Evolutionary conservation across 2,113 vertebrate genomes (phyloP), one percentile per base, ranked within the genome.

Genomic region (Sebastes fasciatus): DNA sequence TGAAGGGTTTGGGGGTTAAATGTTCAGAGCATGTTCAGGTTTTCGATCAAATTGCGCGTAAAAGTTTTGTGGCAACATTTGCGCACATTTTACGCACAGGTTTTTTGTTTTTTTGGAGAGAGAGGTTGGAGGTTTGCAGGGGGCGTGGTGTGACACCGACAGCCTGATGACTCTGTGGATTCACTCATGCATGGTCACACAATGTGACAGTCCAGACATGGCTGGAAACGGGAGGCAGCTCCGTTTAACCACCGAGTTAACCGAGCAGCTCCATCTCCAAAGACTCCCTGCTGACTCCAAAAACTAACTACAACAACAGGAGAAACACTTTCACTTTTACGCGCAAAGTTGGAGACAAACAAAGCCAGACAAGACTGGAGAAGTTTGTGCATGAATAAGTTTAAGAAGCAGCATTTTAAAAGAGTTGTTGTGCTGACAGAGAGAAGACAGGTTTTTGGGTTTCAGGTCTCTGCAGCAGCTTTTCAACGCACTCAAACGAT

Each of bases 171-270:
- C 93, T 94, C 89, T 91, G 88, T 92, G 92, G 91, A 90, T 88
- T 91, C 95, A 94, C 86, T 95, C 94, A 93, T 92, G 93, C 95
- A 91, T 92, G 92, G 88, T 92, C 94, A 91, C 93, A 92, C 92
- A 92, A 93, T 91, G 90, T 95, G 95, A 95, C 94, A 94, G 95
- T 90, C 90, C 93, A 92, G 91, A 88, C 89, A 96, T 96, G 96
- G 95, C 94, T 92, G 94, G 92, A 89, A 93, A 87, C 84, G 88
- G 90, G 93, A 93, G 84, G 83, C 92, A 93, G 92, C 94, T 90
- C 93, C 89, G 85, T 86, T 85, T 80, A 79, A 85, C 86, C 84
- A 89, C 34, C 34, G 34, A 34, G 34, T 34, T 34, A 34, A 34
- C 34, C 4, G 34, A 34, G 34, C 34, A 92, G 91, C 86, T 82